A percentile compares a stretch with the other conserved stretches of the same genome.
Conservation (phyloP, 2,113 vertebrate species). For the Blennius ocellaris region DNA sequence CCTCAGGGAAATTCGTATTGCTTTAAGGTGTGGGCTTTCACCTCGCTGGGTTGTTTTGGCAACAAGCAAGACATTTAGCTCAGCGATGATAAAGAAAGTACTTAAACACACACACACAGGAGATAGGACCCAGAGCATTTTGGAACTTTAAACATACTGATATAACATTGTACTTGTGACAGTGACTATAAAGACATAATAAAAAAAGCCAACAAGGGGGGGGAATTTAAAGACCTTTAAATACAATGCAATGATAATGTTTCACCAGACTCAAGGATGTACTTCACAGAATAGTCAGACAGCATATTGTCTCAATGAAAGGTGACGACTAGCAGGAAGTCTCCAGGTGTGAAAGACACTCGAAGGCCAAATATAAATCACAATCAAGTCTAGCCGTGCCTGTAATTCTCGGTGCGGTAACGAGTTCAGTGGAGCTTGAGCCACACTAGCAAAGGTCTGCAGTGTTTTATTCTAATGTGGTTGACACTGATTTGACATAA, state of each 20-base stretch:
- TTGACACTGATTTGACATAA: no score
- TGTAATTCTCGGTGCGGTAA: neutral
- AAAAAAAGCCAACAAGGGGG: no score
- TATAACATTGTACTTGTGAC: neutral
- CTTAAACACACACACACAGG: neutral
- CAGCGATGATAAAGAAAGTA: neutral
- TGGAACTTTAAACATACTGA: neutral
- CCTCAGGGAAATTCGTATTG: no score
- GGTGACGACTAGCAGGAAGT: neutral
- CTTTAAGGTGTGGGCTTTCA: neutral
- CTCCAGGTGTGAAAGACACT: neutral
- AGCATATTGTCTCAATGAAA: neutral
- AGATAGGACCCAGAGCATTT: neutral
- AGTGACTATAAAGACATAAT: neutral
- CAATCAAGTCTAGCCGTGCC: neutral
- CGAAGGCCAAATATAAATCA: constrained; percentile 3
- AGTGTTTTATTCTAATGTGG: neutral
- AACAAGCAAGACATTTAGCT: constrained; percentile 10
- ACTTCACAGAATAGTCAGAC: neutral
- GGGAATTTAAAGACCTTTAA: no score
- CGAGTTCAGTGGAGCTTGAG: neutral
- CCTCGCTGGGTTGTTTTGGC: neutral
- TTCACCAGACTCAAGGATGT: constrained; percentile 17
- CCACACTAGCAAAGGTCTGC: neutral
- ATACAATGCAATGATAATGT: neutral